Conservation (phyloP, 2,888 invertebrate species). For the Zaprionus lineosus region DNA sequence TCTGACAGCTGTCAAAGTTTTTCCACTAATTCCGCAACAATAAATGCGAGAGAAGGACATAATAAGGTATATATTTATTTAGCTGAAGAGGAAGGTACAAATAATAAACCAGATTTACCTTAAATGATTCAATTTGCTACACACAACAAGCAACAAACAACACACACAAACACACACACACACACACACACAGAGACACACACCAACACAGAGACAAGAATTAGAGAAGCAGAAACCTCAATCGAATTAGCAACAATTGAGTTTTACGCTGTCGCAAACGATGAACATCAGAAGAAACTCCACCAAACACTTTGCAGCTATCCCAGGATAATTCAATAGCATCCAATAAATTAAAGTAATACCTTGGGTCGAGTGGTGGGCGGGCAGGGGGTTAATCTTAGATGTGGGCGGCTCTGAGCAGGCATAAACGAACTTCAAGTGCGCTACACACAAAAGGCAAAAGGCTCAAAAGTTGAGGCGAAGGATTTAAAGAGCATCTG, state of each 20-base stretch:
- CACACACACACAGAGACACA: too few species aligned
- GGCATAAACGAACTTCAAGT: too few species aligned
- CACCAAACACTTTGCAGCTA: constrained; percentile 31
- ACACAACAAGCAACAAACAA: too few species aligned
- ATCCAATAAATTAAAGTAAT: constrained; percentile 50
- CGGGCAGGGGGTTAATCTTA: too few species aligned
- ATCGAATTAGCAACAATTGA: constrained; percentile 65
- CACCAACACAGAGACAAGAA: too few species aligned
- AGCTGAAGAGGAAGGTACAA: constrained; percentile 31
- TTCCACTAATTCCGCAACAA: constrained; percentile 48
- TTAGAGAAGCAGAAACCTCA: constrained; percentile 40
- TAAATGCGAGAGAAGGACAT: constrained; percentile 32
- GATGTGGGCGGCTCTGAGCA: too few species aligned
- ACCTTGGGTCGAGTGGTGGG: too few species aligned
- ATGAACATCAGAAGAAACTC: constrained; percentile 44
- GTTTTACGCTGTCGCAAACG: constrained; percentile 50
- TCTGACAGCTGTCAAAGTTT: constrained; percentile 51
- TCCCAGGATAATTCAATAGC: constrained; percentile 55
- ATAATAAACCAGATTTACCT: constrained; percentile 58
- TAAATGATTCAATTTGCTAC: constrained; percentile 60
- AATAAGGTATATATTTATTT: neutral
- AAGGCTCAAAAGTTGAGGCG: too few species aligned
- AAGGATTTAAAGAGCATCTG: too few species aligned
- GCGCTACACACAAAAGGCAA: too few species aligned
- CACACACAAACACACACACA: too few species aligned